Evolutionary conservation across 2,888 invertebrate species (phyloP).

Genomic region (Cataglyphis altisquamis): DNA sequence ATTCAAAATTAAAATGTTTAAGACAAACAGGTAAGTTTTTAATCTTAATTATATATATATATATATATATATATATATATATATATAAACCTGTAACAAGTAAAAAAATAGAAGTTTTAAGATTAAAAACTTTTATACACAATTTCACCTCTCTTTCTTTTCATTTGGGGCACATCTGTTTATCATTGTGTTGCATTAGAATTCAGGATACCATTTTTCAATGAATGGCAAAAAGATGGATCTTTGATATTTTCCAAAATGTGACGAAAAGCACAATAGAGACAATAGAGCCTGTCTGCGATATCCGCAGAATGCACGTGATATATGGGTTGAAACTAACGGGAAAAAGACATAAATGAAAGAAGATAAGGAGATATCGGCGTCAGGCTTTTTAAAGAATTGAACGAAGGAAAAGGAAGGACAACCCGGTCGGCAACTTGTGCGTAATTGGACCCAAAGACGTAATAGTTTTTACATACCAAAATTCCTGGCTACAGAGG

Average conservation of each 20-base stretch:
- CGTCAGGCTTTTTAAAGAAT: constrained; percentile 11
- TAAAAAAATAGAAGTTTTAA: neutral
- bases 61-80: too few relatives aligned
- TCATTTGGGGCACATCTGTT: constrained; percentile 5
- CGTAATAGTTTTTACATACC: constrained; percentile 72
- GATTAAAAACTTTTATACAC: neutral
- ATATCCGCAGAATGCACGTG: constrained; percentile 27
- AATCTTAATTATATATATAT: too few relatives aligned
- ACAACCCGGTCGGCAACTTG: constrained; percentile 69
- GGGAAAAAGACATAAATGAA: constrained; percentile 22
- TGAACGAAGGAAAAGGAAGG: constrained; percentile 53
- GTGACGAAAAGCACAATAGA: neutral
- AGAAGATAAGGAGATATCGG: constrained; percentile 28
- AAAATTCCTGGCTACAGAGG: constrained; percentile 71
- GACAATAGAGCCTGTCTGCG: neutral
- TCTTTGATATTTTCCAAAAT: constrained; percentile 24
- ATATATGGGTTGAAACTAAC: constrained; percentile 31
- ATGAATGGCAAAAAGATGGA: neutral
- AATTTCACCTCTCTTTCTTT: neutral
- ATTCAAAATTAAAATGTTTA: neutral
- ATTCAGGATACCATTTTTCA: neutral
- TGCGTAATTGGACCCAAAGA: constrained; percentile 76
- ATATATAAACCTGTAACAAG: neutral
- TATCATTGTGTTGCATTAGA: neutral
- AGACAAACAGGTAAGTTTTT: too few relatives aligned